Conservation (phyloP, 2,797 vertebrate genomes). For the Premnoplex brunnescens region DNA sequence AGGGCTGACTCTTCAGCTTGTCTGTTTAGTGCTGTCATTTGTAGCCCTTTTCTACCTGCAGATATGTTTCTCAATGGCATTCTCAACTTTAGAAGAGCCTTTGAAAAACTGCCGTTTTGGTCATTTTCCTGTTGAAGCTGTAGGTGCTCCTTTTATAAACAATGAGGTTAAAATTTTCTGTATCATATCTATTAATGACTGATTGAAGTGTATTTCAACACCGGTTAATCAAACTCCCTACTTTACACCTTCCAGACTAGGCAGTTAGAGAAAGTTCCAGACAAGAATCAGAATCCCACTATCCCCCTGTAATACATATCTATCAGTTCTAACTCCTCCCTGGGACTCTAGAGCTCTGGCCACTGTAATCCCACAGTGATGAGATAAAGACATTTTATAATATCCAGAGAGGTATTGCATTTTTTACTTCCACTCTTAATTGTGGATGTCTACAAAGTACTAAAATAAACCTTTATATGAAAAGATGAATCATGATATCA, state of each 20-base stretch:
- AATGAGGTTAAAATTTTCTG: background rate
- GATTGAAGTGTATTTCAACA: background rate
- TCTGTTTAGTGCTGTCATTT: background rate
- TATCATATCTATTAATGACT: background rate
- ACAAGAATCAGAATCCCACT: background rate
- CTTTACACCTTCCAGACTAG: background rate
- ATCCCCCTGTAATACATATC: rapidly evolving
- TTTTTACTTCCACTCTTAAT: background rate
- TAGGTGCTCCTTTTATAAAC: background rate
- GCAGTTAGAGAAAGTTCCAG: background rate
- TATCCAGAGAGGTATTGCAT: background rate
- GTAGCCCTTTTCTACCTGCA: background rate
- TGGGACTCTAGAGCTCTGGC: background rate
- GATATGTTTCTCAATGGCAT: background rate
- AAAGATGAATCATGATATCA: background rate
- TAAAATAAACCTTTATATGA: background rate
- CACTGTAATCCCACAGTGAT: background rate
- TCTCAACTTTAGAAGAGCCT: background rate
- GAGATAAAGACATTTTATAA: background rate
- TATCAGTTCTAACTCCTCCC: background rate
- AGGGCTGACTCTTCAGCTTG: background rate
- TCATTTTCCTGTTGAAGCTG: background rate
- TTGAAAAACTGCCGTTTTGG: background rate
- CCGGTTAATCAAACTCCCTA: background rate
- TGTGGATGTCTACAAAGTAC: background rate